These are phyloP conservation scores for Drosophila pseudotalamancana DNA, from an alignment of 2,888 invertebrate genomes.

Conservation along the genomic window DNA sequence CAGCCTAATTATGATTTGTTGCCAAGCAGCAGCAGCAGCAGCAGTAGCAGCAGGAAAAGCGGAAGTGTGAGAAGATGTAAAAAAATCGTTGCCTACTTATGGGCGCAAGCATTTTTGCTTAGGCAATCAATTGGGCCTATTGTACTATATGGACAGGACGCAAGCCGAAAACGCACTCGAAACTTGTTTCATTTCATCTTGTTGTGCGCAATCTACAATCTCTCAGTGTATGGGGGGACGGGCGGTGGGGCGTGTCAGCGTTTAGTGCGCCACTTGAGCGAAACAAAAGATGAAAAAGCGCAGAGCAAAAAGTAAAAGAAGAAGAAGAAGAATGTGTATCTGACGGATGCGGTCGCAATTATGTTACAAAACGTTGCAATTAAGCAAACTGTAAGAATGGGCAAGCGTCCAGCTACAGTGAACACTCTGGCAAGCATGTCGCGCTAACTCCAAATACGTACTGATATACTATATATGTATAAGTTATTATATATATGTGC, in stretches of 20 bases:
- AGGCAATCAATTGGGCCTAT: constrained; percentile 70
- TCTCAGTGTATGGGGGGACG: not conserved
- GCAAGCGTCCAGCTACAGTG: constrained; percentile 32
- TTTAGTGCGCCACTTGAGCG: constrained; percentile 71
- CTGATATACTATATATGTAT: not conserved
- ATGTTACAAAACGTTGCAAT: constrained; percentile 79
- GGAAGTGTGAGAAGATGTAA: constrained; percentile 32
- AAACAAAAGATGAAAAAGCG: constrained; percentile 62
- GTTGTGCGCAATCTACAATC: constrained; percentile 78
- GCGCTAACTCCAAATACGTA: constrained; percentile 44
- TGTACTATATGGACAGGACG: constrained; percentile 30
- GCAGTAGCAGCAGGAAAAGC: no score
- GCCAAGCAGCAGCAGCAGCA: constrained; percentile 33
- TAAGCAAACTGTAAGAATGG: constrained; percentile 76
- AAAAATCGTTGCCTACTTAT: constrained; percentile 66
- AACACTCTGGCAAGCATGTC: constrained; percentile 21
- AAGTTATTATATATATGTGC: not conserved
- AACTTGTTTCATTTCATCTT: constrained; percentile 32
- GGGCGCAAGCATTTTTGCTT: constrained; percentile 43
- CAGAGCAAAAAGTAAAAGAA: constrained; percentile 19
- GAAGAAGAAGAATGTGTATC: constrained; percentile 44
- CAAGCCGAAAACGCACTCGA: constrained; percentile 55
- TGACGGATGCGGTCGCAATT: constrained; percentile 71
- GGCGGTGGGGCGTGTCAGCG: constrained; percentile 28
- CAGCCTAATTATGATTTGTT: constrained; percentile 66